Base-by-base conservation (phyloP, 2,797 vertebrate genomes). In the Microctenopoma lineatum region DNA sequence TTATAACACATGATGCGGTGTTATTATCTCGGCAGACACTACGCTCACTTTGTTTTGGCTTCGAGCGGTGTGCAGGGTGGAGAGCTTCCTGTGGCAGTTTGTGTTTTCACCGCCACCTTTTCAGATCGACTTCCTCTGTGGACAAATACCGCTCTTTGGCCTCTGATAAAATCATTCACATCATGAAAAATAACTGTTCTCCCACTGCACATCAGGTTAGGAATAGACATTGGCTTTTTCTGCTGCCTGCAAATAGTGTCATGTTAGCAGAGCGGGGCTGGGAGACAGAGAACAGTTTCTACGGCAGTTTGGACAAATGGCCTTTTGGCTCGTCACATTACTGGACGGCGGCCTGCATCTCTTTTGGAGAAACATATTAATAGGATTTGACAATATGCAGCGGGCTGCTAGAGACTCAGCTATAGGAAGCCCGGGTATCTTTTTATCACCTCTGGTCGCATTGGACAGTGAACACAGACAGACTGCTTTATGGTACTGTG, bases 11-110 rank as follows among this genome's bases (percentile, higher is more conserved):
- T 63, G 52, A n/a, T 54, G 75, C 68, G 65, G 32, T 88, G 77
- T 86, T 84, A 85, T 91, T 89, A 87, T 80, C 80, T 75, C 77
- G 57, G 68, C 66, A 75, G 73, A 72, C 72, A 4, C 53, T 42
- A 50, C 48, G 25, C 63, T 73, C 39, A 0, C 46, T 26, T 61
- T 81, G 59, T 80, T 85, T 79, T 66, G 58, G 80, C 74, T 75
- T 79, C 56, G 21, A 58, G 80, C 81, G 29, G 59, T 59, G 54
- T 2, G 39, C 41, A 47, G 76, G 84, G 84, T 47, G 72, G 69
- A 75, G 77, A 53, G 52, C 75, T 89, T 89, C 86, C 87, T 87
- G 84, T 73, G 4, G 18, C 77, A 27, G 66, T 65, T 82, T 42
- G 38, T 60, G 62, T 72, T 85, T 84, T 69, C 51, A 0, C 1